These are phyloP conservation scores for Sarcophaga subvicina DNA, from an alignment of 2,888 invertebrate genomes.

Conservation along the genomic window DNA sequence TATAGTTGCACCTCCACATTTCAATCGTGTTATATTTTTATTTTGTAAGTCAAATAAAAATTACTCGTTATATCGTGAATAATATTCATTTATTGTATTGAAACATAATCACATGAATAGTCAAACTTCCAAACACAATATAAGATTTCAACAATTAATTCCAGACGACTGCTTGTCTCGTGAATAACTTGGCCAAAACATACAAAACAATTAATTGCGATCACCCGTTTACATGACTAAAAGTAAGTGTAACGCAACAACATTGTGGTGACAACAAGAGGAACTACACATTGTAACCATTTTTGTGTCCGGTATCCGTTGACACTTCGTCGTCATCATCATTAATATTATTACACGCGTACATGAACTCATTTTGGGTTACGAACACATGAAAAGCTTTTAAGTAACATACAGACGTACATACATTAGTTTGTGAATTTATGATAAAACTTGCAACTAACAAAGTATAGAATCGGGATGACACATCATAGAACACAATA, in stretches of 20 bases:
- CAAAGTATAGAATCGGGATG: constrained; percentile 51
- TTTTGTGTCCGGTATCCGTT: constrained; percentile 61
- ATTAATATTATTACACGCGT: constrained; percentile 7
- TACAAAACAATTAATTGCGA: constrained; percentile 40
- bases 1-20: too few species aligned
- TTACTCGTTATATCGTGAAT: too few species aligned
- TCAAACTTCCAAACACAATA: constrained; percentile 51
- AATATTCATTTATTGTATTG: neutral
- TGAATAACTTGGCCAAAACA: neutral
- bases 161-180: neutral
- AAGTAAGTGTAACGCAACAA: constrained; percentile 12
- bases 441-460: constrained; percentile 22
- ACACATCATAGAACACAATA: constrained; percentile 55
- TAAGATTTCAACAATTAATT: neutral
- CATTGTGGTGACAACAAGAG: constrained; percentile 32
- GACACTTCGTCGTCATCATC: constrained; percentile 55
- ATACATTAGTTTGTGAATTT: neutral
- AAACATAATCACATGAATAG: constrained; percentile 3
- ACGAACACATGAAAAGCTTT: neutral
- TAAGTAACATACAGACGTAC: neutral
- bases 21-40: too few species aligned
- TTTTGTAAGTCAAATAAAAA: too few species aligned
- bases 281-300: constrained; percentile 46
- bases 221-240: constrained; percentile 20
- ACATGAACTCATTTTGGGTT: neutral